Evolutionary conservation across 92 coral and sea anemone genomes (phyloP), one percentile per base, ranked within the genome.

Genomic region (Porites cylindrica): DNA sequence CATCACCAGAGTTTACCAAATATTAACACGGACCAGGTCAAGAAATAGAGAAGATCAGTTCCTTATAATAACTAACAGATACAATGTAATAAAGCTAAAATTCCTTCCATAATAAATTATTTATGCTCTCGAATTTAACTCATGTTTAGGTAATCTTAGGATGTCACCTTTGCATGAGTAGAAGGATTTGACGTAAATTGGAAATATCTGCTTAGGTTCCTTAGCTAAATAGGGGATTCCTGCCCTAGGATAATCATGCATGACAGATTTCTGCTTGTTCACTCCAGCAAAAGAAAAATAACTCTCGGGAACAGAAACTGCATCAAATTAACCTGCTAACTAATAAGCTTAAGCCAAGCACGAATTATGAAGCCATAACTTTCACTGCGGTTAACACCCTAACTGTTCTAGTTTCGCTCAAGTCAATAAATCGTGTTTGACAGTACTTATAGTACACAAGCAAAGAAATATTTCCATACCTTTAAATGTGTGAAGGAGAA

Each of bases 391-490:
- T 72, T 72, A 54, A 54, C 12, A 13, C 8, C 14, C 7, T 51
- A 50, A 60, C 59, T 17, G 54, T 54, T 43, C 32, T 29, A 29
- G 32, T 53, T 52, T 52, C 51, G 23, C 47, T 38, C 47, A 23
- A 70, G 66, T 38, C 67, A 70, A 58, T 32, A 64, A 18, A 51
- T 67, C 4, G 53, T 3, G 20, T 12, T 29, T 73, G 1, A 8
- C 29, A 58, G 59, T 12, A 66, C 32, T 18, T 14, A 43, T 43
- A 23, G 3, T 1, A 23, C 52, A 8, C 7, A 69, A 11, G 23
- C 32, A 51, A 81, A 68, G 75, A 69, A 68, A 54, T 81, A 19
- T 6, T 82, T 82, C 21, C 86, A 58, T 82, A 82, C 86, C 86
- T 58, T 82, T 19, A 1, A 32, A 20, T 59, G 18, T 1, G 47